Conservation (phyloP, 1,140 invertebrate genomes). For the Trinorchestia longiramus region DNA sequence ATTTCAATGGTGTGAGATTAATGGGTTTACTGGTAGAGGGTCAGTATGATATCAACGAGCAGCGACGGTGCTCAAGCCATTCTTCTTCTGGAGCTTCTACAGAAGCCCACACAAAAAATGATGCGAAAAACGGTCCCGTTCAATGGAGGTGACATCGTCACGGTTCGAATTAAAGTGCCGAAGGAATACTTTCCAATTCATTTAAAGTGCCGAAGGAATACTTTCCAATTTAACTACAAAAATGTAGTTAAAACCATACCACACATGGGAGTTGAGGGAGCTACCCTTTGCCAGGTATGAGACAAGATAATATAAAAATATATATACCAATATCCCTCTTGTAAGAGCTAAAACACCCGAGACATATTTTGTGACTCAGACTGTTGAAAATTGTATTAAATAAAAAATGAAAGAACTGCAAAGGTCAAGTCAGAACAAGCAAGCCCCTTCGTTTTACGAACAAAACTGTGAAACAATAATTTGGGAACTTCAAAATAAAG, state of each 20-base stretch:
- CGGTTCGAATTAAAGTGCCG: background rate
- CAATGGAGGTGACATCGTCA: constrained; percentile 8
- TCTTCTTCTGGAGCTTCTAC: constrained; percentile 11
- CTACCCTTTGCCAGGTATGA: background rate
- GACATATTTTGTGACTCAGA: background rate
- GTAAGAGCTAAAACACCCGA: no score
- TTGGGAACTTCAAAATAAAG: no score
- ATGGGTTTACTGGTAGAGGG: constrained; percentile 27
- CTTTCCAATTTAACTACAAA: background rate
- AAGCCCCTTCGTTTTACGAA: background rate
- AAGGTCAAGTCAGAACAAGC: background rate
- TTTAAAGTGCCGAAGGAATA: background rate
- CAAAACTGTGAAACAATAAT: no score
- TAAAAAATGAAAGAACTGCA: background rate
- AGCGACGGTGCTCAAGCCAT: background rate
- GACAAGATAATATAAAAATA: background rate
- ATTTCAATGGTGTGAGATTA: constrained; percentile 43
- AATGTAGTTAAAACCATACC: background rate
- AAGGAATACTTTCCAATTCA: background rate
- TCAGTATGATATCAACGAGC: constrained; percentile 37
- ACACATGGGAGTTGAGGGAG: background rate
- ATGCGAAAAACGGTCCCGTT: background rate
- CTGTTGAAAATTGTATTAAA: background rate
- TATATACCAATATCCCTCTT: background rate
- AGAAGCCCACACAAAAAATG: background rate